A percentile compares a stretch with the other conserved stretches of the same genome.
These are phyloP conservation scores for Nasonia vitripennis DNA, from an alignment of 1,140 invertebrate genomes.

Conservation along the genomic window DNA sequence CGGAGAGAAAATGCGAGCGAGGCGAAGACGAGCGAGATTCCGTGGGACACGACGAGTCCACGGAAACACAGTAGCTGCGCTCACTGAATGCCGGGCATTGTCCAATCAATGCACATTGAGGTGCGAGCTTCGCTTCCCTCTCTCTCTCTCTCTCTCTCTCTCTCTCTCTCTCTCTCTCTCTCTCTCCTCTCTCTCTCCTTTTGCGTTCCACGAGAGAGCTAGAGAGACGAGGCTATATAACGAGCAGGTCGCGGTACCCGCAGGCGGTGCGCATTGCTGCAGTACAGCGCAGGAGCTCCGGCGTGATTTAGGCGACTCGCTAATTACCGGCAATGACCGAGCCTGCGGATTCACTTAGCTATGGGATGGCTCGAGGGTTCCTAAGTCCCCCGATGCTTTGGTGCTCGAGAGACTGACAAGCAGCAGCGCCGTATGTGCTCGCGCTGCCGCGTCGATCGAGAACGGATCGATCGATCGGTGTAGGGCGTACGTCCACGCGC, in stretches of 20 bases:
- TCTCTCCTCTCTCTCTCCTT: background rate
- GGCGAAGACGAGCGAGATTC: slow-evolving; percentile 40
- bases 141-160: background rate
- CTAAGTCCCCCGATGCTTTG: slow-evolving; percentile 14
- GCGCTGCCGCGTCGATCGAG: background rate
- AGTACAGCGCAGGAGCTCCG: background rate
- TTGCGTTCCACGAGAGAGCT: background rate
- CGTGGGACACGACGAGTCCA: slow-evolving; percentile 49
- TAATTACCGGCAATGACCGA: slow-evolving; percentile 68
- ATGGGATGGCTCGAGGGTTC: background rate
- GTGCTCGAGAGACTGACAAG: slow-evolving; percentile 7
- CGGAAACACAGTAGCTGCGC: slow-evolving; percentile 52
- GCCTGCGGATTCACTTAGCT: slow-evolving; percentile 63
- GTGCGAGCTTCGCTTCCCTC: slow-evolving; percentile 47
- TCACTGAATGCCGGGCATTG: slow-evolving; percentile 59
- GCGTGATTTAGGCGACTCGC: slow-evolving; percentile 67
- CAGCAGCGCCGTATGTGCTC: background rate
- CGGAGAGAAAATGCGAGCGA: slow-evolving; percentile 38
- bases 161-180: background rate
- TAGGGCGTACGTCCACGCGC: too few relatives aligned
- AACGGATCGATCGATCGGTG: slow-evolving; percentile 13
- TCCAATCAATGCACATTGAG: slow-evolving; percentile 68
- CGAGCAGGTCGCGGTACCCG: slow-evolving; percentile 57
- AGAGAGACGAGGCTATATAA: slow-evolving; percentile 23
- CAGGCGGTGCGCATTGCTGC: slow-evolving; percentile 52